Evolutionary conservation across 1,140 invertebrate species (phyloP), one percentile per base, ranked within the genome.

Genomic region (Eriosoma lanigerum): DNA sequence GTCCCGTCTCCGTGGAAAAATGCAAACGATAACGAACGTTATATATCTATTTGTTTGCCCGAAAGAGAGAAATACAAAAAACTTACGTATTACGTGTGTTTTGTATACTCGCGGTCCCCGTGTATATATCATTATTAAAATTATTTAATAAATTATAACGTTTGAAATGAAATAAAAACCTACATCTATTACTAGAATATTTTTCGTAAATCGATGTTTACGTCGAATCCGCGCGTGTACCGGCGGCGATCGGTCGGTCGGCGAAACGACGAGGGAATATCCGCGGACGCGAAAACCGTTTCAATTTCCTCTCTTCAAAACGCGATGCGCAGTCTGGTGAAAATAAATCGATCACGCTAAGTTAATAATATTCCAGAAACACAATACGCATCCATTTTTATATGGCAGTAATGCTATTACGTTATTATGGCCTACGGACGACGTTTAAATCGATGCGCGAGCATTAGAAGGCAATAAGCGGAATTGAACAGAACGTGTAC

Each of bases 381-480:
- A 58, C 73, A 58, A 60, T 38, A 48, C 32, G 38, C 75, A n/a
- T 60, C 56, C 56, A 26, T 78, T 60, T 78, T 60, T 60, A 56
- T 48, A 58, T 56, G 29, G 26, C n/a, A 19, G 29, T 75, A 58
- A 75, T 58, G 72, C 50, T 73, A 73, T 73, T 58, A 24, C 52
- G 56, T 76, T 76, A 76, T 76, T 76, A 75, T 24, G n/a, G 29
- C 56, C 73, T 26, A 29, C 56, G 56, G 24, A 38, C 56, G 75
- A 60, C 56, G 44, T 76, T 76, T 76, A 76, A 76, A 76, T 58
- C 54, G 73, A 76, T 58, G 73, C 73, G 19, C 54, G 54, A 44
- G 56, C 75, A 78, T 78, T 62, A 78, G 75, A 78, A 78, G 56
- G 56, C 75, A 78, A 78, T 78, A 78, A 78, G 56, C 21, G n/a